A percentile compares a stretch with the other conserved stretches of the same genome.
These are phyloP conservation scores for Serinus canaria DNA, from an alignment of 2,113 vertebrate genomes.

Conservation along the genomic window DNA sequence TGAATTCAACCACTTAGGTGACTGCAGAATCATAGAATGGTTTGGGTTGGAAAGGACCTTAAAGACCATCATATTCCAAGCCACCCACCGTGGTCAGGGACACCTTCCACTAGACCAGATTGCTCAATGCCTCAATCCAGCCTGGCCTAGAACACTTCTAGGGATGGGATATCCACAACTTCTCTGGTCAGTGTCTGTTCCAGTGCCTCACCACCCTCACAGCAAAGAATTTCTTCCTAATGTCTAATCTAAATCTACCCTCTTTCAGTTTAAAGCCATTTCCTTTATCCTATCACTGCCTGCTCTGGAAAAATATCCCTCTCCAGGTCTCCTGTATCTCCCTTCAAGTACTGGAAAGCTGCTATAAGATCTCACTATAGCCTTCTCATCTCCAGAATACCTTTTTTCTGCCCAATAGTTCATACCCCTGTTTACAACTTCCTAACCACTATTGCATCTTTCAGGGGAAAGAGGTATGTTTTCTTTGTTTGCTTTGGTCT, in stretches of 20 bases:
- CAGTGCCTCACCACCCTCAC: neutral
- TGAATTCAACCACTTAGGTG: neutral
- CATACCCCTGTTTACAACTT: neutral
- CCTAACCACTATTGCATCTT: neutral
- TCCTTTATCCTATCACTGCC: neutral
- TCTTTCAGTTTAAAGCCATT: neutral
- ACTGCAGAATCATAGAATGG: neutral
- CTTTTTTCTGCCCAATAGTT: neutral
- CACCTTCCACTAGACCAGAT: neutral
- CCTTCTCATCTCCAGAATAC: neutral
- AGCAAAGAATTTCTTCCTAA: neutral
- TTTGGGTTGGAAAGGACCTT: neutral
- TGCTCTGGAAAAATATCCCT: neutral
- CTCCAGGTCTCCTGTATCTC: neutral
- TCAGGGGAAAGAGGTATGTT: fast-evolving
- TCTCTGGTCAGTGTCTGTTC: neutral
- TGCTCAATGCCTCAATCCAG: neutral
- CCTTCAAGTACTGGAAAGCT: neutral
- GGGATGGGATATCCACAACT: neutral
- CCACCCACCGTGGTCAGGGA: neutral
- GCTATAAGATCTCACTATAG: neutral
- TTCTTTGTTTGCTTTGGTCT: neutral
- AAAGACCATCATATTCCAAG: neutral
- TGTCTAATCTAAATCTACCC: neutral
- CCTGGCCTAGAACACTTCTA: neutral